Conservation (phyloP, 2,797 vertebrate genomes). For the Balearica regulorum region DNA sequence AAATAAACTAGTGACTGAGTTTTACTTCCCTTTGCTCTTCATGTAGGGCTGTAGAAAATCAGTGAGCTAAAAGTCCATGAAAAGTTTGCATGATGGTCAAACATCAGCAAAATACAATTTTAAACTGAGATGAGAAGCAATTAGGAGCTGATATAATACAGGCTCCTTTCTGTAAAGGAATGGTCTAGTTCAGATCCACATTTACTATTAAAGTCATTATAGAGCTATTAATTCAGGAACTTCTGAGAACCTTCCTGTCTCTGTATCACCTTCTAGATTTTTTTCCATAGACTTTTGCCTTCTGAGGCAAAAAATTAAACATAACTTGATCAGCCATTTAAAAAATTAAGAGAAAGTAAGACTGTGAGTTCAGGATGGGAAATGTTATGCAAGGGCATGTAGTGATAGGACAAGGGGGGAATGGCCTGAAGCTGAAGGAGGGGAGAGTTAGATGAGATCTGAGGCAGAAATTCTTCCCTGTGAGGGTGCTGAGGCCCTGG, state of each 20-base stretch:
- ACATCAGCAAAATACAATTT: neutral
- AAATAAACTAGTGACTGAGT: neutral
- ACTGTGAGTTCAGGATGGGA: fast-evolving
- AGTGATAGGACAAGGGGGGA: too few species aligned
- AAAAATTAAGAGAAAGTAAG: neutral
- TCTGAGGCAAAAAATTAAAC: neutral
- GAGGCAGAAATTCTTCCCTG: too few species aligned
- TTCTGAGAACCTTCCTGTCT: neutral
- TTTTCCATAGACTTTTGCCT: neutral
- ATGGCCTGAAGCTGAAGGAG: too few species aligned
- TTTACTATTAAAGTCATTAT: neutral
- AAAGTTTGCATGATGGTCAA: neutral
- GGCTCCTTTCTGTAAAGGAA: neutral
- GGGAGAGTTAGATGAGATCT: too few species aligned
- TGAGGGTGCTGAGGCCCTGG: too few species aligned
- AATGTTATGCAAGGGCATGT: neutral
- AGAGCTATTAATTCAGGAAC: neutral
- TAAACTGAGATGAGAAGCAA: neutral
- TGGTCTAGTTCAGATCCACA: neutral
- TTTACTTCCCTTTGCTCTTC: neutral
- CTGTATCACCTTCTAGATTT: neutral
- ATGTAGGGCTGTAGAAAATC: neutral
- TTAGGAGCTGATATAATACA: neutral
- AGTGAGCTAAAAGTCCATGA: neutral
- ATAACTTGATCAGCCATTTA: neutral